A percentile compares a stretch with the other conserved stretches of the same genome.
Conservation (phyloP, 2,113 vertebrate genomes). For the Embiotoca jacksoni region DNA sequence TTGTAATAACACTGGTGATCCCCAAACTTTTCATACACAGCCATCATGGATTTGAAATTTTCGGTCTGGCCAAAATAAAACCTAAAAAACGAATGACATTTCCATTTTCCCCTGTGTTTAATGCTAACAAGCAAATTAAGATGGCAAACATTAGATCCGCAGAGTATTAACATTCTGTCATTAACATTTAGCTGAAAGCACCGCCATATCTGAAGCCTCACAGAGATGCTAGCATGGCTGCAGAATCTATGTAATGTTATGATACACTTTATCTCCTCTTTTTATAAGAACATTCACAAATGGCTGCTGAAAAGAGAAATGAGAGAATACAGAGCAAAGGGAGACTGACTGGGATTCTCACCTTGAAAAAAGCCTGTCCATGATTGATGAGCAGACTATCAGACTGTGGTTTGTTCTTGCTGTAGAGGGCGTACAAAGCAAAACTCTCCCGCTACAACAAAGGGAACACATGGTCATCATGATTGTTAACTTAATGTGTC, state of each 20-base stretch:
- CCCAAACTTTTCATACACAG: too few relatives aligned
- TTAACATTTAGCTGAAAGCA: too few relatives aligned
- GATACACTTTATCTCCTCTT: neutral
- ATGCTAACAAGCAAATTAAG: neutral
- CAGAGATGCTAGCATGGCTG: neutral
- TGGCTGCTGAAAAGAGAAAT: neutral
- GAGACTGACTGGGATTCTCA: slow-evolving; percentile 35
- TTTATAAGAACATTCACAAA: neutral
- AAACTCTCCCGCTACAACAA: slow-evolving; percentile 81
- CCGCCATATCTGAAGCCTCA: too few relatives aligned
- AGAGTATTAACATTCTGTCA: neutral
- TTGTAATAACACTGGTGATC: neutral
- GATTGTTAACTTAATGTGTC: neutral
- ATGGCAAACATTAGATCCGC: neutral
- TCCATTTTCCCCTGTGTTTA: neutral
- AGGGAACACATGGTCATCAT: slow-evolving; percentile 23
- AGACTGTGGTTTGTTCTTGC: slow-evolving; percentile 86
- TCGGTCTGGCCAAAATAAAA: too few relatives aligned
- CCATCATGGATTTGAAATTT: too few relatives aligned
- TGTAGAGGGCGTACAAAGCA: slow-evolving; percentile 85
- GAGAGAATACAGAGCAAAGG: neutral
- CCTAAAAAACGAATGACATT: too few relatives aligned
- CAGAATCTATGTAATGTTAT: neutral
- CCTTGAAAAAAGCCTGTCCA: slow-evolving; percentile 84
- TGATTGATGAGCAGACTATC: slow-evolving; percentile 82